A percentile compares a stretch with the other conserved stretches of the same genome.
These are phyloP conservation scores for Phrynosoma platyrhinos DNA, from an alignment of 2,113 vertebrate genomes.

Conservation along the genomic window DNA sequence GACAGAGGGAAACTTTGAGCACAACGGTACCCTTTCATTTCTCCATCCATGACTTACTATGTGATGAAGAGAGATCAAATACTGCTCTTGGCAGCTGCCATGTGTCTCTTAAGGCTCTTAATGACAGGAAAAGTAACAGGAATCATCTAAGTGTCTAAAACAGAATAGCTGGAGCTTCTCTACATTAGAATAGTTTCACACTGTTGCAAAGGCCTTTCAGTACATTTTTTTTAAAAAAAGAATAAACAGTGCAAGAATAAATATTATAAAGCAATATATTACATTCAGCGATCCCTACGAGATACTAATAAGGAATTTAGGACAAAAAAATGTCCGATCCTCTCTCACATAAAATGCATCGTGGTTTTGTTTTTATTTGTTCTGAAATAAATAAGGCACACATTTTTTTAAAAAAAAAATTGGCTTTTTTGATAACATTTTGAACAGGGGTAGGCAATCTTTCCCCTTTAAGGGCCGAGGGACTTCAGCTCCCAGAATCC, in stretches of 20 bases:
- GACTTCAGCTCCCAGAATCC: too few species aligned
- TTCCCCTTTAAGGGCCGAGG: too few species aligned
- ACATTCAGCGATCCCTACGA: background rate
- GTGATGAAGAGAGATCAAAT: background rate
- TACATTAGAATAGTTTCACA: background rate
- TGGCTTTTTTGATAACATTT: background rate
- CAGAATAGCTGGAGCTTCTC: background rate
- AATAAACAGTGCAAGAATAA: background rate
- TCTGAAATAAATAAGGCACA: constrained; percentile 5
- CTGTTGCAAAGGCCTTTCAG: background rate
- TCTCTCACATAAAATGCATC: background rate
- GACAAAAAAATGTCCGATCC: background rate
- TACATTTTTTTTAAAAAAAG: background rate
- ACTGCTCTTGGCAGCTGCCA: background rate
- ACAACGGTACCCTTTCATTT: too few species aligned
- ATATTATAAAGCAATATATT: background rate
- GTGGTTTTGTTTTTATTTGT: background rate
- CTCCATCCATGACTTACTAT: background rate
- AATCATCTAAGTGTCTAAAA: background rate
- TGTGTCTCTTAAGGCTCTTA: background rate
- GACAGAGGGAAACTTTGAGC: too few species aligned
- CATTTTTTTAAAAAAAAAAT: background rate
- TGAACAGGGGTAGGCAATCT: too few species aligned
- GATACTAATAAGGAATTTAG: background rate
- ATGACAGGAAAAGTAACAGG: background rate